phyloP scores from a whole-genome alignment of 2,888 invertebrate species.

The Temnothorax ravouxi region DNA sequence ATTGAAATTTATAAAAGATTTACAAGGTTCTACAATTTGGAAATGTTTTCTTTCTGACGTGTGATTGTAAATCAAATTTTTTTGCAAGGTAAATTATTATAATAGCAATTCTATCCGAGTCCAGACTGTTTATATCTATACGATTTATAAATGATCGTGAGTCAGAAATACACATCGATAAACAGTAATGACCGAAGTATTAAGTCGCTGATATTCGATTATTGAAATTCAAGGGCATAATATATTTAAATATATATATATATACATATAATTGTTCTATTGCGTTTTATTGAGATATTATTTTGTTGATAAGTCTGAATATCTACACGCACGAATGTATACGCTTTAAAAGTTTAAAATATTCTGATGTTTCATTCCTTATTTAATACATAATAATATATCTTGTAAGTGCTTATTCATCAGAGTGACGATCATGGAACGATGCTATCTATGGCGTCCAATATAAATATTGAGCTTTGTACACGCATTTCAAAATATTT shows the following conservation, averaged over 20 bases:
- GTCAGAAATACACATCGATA: not conserved
- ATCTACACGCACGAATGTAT: not conserved
- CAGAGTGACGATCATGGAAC: not conserved
- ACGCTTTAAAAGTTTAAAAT: conserved; percentile 10
- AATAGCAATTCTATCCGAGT: not conserved
- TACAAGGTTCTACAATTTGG: conserved; percentile 14
- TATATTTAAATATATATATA: not conserved
- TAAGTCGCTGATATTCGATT: not conserved
- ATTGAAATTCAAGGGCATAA: not conserved
- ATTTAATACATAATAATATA: not conserved
- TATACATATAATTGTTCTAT: not conserved
- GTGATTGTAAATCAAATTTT: not conserved
- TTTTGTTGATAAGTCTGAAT: not conserved
- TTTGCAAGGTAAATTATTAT: not conserved
- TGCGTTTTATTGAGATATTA: conserved; percentile 6
- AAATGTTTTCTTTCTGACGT: not conserved
- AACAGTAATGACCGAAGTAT: conserved; percentile 11
- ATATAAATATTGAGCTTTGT: not conserved
- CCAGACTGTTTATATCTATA: not conserved
- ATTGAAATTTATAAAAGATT: conserved; percentile 1
- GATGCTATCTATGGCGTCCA: not conserved
- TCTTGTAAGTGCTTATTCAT: not conserved
- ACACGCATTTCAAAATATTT: not conserved
- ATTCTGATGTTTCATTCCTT: not conserved
- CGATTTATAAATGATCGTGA: conserved; percentile 7